phyloP scores from a whole-genome alignment of 2,113 vertebrate species.

The Morone saxatilis region DNA sequence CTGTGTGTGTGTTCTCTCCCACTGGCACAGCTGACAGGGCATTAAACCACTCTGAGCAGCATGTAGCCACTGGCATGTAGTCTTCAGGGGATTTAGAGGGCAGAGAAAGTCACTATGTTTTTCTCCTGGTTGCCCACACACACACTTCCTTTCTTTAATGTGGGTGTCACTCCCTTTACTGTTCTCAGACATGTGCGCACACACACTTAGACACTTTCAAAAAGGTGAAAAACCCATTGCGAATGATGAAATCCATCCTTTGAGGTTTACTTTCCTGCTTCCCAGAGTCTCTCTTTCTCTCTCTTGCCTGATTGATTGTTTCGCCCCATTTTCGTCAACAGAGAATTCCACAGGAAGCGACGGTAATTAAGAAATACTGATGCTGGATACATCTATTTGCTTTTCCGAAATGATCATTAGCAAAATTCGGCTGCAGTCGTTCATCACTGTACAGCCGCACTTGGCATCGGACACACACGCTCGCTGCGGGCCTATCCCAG shows the following conservation, averaged over 20 bases:
- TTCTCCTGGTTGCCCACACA: slow-evolving; percentile 47
- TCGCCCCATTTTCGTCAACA: slow-evolving; percentile 75
- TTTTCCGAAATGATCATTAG: slow-evolving; percentile 84
- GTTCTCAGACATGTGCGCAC: slow-evolving; percentile 41
- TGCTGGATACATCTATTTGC: slow-evolving; percentile 84
- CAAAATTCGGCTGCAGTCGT: slow-evolving; percentile 70
- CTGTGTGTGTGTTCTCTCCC: slow-evolving; percentile 42
- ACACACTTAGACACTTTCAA: slow-evolving; percentile 42
- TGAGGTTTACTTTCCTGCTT: slow-evolving; percentile 58
- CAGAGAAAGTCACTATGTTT: slow-evolving; percentile 51
- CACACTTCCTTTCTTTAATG: slow-evolving; percentile 38
- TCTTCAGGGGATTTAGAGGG: slow-evolving; percentile 47
- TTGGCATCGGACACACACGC: slow-evolving; percentile 73
- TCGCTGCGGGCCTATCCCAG: slow-evolving; percentile 69
- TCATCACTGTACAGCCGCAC: slow-evolving; percentile 76
- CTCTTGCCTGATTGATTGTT: slow-evolving; percentile 71
- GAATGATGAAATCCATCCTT: slow-evolving; percentile 68
- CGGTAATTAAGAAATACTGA: slow-evolving; percentile 83
- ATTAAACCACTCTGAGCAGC: slow-evolving; percentile 51
- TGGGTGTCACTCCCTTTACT: slow-evolving; percentile 45
- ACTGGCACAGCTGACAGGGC: slow-evolving; percentile 66
- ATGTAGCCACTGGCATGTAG: slow-evolving; percentile 64
- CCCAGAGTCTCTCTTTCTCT: slow-evolving; percentile 52
- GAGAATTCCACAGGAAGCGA: slow-evolving; percentile 83
- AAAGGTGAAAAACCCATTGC: slow-evolving; percentile 59